Conservation (phyloP, 2,888 invertebrate genomes). For the Cosmia pyralina region DNA sequence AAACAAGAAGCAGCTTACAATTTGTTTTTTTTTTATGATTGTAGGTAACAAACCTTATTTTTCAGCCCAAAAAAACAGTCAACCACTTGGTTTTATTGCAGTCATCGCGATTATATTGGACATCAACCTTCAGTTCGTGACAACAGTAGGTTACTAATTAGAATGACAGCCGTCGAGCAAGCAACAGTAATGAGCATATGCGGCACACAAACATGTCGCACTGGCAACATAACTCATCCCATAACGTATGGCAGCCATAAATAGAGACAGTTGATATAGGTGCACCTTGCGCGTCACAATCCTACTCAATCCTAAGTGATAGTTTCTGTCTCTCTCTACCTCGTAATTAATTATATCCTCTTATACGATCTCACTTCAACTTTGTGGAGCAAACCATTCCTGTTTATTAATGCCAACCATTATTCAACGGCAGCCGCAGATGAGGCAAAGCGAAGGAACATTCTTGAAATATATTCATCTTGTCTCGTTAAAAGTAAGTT, state of each 20-base stretch:
- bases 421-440: conserved; percentile 86
- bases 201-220: conserved; percentile 43
- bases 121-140: conserved; percentile 13
- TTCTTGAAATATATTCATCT: conserved; percentile 82
- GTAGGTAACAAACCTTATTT: not conserved
- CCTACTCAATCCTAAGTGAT: conserved; percentile 79
- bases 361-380: conserved; percentile 79
- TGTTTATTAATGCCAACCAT: conserved; percentile 88
- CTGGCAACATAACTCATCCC: conserved; percentile 51
- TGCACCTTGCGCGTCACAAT: conserved; percentile 65
- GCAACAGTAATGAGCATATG: conserved; percentile 58
- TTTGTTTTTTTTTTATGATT: not conserved
- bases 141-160: conserved; percentile 31
- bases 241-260: conserved; percentile 46
- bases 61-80: not conserved
- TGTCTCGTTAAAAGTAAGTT: conserved; percentile 82
- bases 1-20: not conserved
- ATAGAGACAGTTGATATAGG: conserved; percentile 49
- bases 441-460: conserved; percentile 82
- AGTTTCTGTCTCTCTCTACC: conserved; percentile 77
- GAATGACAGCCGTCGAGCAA: conserved; percentile 40
- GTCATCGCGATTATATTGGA: not conserved
- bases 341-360: conserved; percentile 85
- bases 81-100: not conserved
- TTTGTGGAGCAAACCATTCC: conserved; percentile 79